Percentiles rank a stretch among this genome's conserved stretches.
These are phyloP conservation scores for Malacosoma neustria DNA, from an alignment of 2,888 invertebrate genomes.

Conservation along the genomic window DNA sequence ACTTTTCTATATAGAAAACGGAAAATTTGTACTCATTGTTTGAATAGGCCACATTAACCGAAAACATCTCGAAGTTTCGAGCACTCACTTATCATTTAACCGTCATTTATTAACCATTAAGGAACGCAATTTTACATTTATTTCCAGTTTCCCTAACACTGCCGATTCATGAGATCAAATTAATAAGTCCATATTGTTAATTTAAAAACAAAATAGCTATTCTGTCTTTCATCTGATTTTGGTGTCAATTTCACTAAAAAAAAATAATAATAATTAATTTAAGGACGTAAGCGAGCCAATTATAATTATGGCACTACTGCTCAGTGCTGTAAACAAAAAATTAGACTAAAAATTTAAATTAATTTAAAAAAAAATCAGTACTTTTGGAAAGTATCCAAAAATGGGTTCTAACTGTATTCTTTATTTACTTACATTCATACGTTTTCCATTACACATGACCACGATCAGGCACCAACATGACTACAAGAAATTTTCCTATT, in stretches of 20 bases:
- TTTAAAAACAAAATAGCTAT: conserved; percentile 40
- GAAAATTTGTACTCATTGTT: conserved; percentile 52
- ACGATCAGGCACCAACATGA: conserved; percentile 69
- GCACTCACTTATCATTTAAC: conserved; percentile 27
- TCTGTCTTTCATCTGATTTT: conserved; percentile 56
- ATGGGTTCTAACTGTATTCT: conserved; percentile 36
- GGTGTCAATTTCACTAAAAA: conserved; percentile 69
- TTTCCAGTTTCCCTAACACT: conserved; percentile 26
- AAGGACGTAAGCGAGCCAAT: conserved; percentile 55
- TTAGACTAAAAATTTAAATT: conserved; percentile 54
- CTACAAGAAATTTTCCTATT: conserved; percentile 59
- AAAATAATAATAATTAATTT: conserved; percentile 41
- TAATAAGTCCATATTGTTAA: conserved; percentile 52
- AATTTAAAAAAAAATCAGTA: conserved; percentile 64
- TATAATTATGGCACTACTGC: conserved; percentile 64
- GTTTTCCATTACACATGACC: conserved; percentile 32
- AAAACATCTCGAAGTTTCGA: conserved; percentile 9
- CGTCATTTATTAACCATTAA: conserved; percentile 16
- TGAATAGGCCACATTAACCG: conserved; percentile 34
- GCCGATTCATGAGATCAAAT: conserved; percentile 64
- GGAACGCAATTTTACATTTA: conserved; percentile 15
- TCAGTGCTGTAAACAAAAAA: conserved; percentile 64
- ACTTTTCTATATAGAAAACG: conserved; percentile 10
- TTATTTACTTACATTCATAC: conserved; percentile 24
- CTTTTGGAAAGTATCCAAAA: conserved; percentile 62